phyloP scores from a whole-genome alignment of 2,797 vertebrate genomes.

The Scolopax bukidnonensis region DNA sequence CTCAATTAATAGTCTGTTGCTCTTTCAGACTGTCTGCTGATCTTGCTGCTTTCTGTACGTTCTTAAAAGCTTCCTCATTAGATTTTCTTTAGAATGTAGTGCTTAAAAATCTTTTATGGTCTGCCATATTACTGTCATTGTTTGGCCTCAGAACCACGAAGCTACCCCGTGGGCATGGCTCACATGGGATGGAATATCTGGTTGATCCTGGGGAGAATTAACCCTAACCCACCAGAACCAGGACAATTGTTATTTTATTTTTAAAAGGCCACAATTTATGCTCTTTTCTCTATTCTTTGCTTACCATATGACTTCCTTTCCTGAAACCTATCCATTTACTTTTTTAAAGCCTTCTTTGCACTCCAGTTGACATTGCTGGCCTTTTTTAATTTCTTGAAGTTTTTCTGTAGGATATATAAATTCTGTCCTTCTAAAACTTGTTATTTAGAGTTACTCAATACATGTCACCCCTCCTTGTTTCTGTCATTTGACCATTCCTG shows the following conservation, averaged over 20 bases:
- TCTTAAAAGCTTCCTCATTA: background rate
- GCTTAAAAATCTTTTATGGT: background rate
- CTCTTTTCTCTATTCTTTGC: background rate
- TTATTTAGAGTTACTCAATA: background rate
- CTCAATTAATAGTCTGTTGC: background rate
- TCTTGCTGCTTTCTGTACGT: background rate
- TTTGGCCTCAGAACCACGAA: no score
- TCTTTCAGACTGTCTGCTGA: background rate
- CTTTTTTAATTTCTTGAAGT: background rate
- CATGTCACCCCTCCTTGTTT: accelerated
- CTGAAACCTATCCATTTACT: background rate
- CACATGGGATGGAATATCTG: no score
- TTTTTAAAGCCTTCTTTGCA: background rate
- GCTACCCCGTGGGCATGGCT: no score
- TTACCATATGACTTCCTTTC: background rate
- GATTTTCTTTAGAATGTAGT: background rate
- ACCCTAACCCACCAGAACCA: no score
- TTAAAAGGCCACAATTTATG: background rate
- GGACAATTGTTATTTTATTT: background rate
- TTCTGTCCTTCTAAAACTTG: background rate
- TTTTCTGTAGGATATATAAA: background rate
- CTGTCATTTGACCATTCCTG: background rate
- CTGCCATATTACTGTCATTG: background rate
- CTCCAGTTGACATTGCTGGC: background rate
- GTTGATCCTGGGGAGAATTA: no score